Conservation (phyloP, 2,888 invertebrate genomes). For the Drosophila colorata region DNA sequence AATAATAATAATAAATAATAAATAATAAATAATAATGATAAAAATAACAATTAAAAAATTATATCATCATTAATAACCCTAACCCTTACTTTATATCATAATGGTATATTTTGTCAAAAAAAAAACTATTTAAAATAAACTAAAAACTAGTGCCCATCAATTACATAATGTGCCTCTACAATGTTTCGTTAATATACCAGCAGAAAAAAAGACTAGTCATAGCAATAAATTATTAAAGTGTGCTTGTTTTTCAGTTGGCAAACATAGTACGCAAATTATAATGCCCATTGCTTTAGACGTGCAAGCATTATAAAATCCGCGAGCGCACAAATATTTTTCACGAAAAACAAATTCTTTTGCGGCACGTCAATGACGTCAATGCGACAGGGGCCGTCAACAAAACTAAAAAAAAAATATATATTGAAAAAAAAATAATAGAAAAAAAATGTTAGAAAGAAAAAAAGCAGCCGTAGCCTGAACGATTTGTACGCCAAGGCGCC, state of each 20-base stretch:
- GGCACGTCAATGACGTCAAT: constrained; percentile 77
- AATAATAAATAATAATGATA: too few relatives aligned
- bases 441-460: constrained; percentile 7
- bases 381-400: constrained; percentile 64
- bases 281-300: constrained; percentile 34
- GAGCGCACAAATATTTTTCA: constrained; percentile 70
- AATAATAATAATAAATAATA: too few relatives aligned
- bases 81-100: too few relatives aligned
- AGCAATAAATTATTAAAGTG: neutral
- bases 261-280: constrained; percentile 39
- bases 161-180: too few relatives aligned
- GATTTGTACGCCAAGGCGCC: constrained; percentile 34
- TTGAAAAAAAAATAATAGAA: neutral
- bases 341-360: constrained; percentile 78
- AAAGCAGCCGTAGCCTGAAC: constrained; percentile 20
- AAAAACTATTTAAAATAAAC: too few relatives aligned
- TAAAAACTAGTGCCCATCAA: too few relatives aligned
- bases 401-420: constrained; percentile 29
- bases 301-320: constrained; percentile 54
- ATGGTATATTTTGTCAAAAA: too few relatives aligned
- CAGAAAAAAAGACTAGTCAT: too few relatives aligned
- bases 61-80: too few relatives aligned
- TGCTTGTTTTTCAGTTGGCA: constrained; percentile 3
- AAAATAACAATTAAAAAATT: too few relatives aligned
- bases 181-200: neutral